These are phyloP conservation scores for Entelurus aequoreus DNA, from an alignment of 2,113 vertebrate species.

Conservation along the genomic window DNA sequence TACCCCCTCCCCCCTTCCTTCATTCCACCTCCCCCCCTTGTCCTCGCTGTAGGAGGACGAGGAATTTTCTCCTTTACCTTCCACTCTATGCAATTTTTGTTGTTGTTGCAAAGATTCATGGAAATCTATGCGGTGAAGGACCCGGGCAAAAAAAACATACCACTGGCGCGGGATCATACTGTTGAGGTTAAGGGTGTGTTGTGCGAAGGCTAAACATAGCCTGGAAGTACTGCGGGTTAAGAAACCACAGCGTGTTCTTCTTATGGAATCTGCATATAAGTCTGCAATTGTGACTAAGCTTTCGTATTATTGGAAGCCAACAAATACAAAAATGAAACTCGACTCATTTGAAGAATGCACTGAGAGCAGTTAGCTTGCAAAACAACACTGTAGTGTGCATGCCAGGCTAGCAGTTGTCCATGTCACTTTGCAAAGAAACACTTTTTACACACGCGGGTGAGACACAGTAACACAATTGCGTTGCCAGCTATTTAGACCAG, in stretches of 20 bases:
- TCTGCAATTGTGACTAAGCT: conserved; percentile 21
- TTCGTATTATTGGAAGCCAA: not conserved
- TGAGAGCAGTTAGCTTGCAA: no score
- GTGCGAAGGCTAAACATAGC: conserved; percentile 12
- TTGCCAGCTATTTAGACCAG: no score
- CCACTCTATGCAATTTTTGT: not conserved
- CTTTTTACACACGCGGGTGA: no score
- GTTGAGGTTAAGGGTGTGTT: conserved; percentile 35
- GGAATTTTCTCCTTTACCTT: not conserved
- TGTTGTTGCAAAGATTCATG: not conserved
- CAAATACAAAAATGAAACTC: not conserved
- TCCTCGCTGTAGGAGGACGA: conserved; percentile 33
- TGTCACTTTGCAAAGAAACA: no score
- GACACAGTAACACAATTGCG: no score
- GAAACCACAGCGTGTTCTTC: not conserved
- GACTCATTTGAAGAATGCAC: no score
- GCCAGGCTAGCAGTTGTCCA: no score
- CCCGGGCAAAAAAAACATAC: conserved; percentile 10
- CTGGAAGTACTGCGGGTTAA: conserved; percentile 8
- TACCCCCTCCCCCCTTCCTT: conserved; percentile 59
- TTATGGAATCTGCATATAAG: conserved; percentile 12
- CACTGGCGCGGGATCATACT: conserved; percentile 11
- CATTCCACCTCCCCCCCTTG: conserved; percentile 43
- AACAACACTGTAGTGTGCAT: no score
- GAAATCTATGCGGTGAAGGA: not conserved